Evolutionary conservation across 1,140 invertebrate species (phyloP).

Genomic region (Anoplophora glabripennis): DNA sequence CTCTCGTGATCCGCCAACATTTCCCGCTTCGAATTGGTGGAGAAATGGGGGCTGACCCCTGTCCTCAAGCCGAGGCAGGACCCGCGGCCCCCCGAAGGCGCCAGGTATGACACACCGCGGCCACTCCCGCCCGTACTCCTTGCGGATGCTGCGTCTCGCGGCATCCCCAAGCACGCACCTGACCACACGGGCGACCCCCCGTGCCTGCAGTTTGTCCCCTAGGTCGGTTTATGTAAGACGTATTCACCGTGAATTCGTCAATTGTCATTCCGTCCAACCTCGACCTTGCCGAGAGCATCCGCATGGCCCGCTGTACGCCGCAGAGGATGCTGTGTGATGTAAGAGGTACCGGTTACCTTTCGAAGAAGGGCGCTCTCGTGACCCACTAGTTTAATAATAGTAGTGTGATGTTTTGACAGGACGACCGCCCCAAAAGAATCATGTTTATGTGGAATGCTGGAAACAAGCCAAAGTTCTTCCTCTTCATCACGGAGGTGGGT

Average conservation of each 20-base stretch:
- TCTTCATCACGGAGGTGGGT: constrained; percentile 6
- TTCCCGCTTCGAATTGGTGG: constrained; percentile 92
- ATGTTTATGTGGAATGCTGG: background rate
- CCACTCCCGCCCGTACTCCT: constrained; percentile 28
- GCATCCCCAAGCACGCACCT: constrained; percentile 13
- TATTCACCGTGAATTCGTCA: background rate
- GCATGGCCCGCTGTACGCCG: background rate
- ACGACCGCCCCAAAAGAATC: no score
- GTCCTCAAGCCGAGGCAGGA: constrained; percentile 91
- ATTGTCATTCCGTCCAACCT: background rate
- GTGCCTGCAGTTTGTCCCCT: background rate
- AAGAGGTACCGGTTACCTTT: background rate
- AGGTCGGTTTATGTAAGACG: background rate
- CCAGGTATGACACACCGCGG: constrained; percentile 55
- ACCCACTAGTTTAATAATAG: background rate
- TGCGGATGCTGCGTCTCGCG: constrained; percentile 31
- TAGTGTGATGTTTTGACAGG: no score
- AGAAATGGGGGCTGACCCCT: constrained; percentile 94
- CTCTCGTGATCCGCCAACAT: constrained; percentile 69
- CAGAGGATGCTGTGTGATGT: background rate
- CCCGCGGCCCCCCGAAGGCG: constrained; percentile 72
- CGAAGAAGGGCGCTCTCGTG: background rate
- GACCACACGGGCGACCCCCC: background rate
- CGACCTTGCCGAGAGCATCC: constrained; percentile 11
- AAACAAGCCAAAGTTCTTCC: constrained; percentile 13